A percentile compares a stretch with the other conserved stretches of the same genome.
phyloP scores from a whole-genome alignment of 2,113 vertebrate genomes.

The Hipposideros armiger region DNA sequence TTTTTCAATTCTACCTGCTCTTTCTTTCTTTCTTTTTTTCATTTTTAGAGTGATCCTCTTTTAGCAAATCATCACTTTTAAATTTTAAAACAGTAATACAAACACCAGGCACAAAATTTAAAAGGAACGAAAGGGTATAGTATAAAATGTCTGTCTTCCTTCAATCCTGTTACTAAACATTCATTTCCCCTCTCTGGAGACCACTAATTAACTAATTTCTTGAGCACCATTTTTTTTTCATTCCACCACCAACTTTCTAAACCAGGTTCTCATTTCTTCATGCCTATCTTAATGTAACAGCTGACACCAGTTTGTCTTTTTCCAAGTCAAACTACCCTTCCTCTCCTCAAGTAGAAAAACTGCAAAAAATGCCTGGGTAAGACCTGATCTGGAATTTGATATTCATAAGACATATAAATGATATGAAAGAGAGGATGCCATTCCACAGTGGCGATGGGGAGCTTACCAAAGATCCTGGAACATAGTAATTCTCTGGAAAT shows the following conservation, averaged over 20 bases:
- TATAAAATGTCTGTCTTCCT: neutral
- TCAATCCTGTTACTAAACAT: neutral
- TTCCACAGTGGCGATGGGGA: neutral
- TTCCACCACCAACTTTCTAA: neutral
- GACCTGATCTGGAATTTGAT: neutral
- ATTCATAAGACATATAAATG: neutral
- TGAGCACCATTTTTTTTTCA: neutral
- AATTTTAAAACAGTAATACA: constrained; percentile 37
- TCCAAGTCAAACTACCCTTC: neutral
- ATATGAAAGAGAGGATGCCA: neutral
- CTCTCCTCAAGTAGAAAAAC: neutral
- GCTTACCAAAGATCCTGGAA: neutral
- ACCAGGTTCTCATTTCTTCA: neutral
- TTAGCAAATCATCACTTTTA: neutral
- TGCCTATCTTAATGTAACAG: neutral
- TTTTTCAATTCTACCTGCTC: neutral
- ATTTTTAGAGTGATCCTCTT: neutral
- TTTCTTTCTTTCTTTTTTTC: constrained; percentile 24
- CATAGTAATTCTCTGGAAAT: neutral
- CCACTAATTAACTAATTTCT: neutral
- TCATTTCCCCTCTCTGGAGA: neutral
- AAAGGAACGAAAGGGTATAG: neutral
- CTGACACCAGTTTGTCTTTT: neutral
- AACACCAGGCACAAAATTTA: neutral
- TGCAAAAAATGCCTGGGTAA: neutral